These are phyloP conservation scores for Callopanchax toddi DNA, from an alignment of 2,113 vertebrate species.

Conservation along the genomic window DNA sequence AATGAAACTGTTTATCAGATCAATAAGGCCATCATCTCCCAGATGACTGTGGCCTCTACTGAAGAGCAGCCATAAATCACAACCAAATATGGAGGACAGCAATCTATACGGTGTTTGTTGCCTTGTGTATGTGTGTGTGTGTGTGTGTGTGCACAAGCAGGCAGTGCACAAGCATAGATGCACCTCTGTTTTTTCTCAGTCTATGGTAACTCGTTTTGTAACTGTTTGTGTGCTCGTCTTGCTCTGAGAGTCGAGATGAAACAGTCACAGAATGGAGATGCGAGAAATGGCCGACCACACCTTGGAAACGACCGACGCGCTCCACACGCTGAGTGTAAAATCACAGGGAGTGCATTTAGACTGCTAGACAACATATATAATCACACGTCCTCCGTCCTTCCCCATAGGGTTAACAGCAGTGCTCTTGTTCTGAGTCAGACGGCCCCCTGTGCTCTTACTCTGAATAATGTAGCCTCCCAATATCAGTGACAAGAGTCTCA, in stretches of 20 bases:
- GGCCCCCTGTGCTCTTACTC: conserved; percentile 64
- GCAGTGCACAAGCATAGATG: conserved; percentile 4
- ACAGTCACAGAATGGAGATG: conserved; percentile 44
- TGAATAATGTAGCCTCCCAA: conserved; percentile 73
- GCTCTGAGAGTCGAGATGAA: conserved; percentile 35
- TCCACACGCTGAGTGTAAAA: not conserved
- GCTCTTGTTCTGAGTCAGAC: conserved; percentile 55
- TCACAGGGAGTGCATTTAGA: not conserved
- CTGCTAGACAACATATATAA: not conserved
- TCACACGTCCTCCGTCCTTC: conserved; percentile 25
- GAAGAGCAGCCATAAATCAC: conserved; percentile 78
- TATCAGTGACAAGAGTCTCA: conserved; percentile 77
- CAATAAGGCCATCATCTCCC: conserved; percentile 79
- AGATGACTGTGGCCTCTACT: conserved; percentile 77
- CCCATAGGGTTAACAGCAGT: conserved; percentile 49
- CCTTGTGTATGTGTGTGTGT: conserved; percentile 11
- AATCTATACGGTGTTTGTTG: conserved; percentile 59
- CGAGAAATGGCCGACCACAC: conserved; percentile 42
- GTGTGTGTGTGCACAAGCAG: not conserved
- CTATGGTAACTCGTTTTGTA: conserved; percentile 14
- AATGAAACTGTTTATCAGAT: conserved; percentile 81
- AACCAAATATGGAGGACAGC: conserved; percentile 68
- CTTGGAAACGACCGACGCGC: conserved; percentile 14
- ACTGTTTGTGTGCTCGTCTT: conserved; percentile 5
- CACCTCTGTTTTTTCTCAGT: conserved; percentile 15